phyloP scores from a whole-genome alignment of 2,797 vertebrate genomes.

The Enteromius anoplus region DNA sequence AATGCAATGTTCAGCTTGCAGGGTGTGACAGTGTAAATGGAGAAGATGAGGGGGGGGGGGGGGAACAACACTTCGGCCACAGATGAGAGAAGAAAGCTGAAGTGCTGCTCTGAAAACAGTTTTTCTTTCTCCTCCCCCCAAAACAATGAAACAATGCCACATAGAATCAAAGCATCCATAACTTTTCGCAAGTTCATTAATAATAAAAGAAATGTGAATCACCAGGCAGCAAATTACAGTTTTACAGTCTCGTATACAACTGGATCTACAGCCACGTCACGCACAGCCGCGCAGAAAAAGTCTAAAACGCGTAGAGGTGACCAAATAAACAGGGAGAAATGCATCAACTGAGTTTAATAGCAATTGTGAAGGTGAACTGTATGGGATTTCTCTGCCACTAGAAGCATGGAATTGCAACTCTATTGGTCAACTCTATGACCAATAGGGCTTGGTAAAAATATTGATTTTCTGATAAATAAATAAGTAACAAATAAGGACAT shows the following conservation, averaged over 20 bases:
- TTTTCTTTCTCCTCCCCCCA: neutral
- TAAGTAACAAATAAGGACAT: neutral
- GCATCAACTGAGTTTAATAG: slow-evolving; percentile 30
- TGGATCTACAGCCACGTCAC: slow-evolving; percentile 14
- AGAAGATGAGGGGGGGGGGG: slow-evolving; percentile 14
- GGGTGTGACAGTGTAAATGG: slow-evolving; percentile 46
- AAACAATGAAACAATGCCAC: slow-evolving; percentile 35
- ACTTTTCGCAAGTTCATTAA: slow-evolving; percentile 48
- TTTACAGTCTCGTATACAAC: slow-evolving; percentile 27
- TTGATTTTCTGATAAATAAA: neutral
- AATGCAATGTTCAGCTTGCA: slow-evolving; percentile 55
- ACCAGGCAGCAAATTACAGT: slow-evolving; percentile 26
- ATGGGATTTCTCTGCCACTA: neutral
- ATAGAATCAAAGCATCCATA: slow-evolving; percentile 32
- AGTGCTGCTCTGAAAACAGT: slow-evolving; percentile 11
- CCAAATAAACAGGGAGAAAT: slow-evolving; percentile 35
- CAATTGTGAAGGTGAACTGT: slow-evolving; percentile 18
- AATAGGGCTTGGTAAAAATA: neutral
- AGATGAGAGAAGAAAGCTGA: slow-evolving; percentile 12
- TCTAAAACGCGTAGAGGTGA: slow-evolving; percentile 37
- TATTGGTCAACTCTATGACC: neutral
- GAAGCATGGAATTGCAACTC: neutral
- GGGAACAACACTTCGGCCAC: slow-evolving; percentile 23
- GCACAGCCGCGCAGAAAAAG: neutral
- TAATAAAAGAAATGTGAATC: slow-evolving; percentile 28